Percentiles rank a stretch among this genome's conserved stretches.
Evolutionary conservation across 2,797 vertebrate species (phyloP).

Genomic region (Scyliorhinus canicula): DNA sequence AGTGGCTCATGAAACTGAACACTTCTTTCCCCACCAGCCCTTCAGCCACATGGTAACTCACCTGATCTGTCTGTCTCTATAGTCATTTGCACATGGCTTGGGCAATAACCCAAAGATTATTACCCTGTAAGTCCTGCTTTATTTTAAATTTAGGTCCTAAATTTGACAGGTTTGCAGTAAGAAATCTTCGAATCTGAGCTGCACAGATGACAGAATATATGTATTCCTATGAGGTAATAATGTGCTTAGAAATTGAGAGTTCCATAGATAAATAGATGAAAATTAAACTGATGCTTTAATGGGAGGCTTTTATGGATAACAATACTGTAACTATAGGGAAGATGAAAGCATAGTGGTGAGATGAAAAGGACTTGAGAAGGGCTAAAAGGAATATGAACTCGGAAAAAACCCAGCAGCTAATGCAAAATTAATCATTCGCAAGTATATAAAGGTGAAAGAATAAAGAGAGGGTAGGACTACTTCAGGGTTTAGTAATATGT

Average conservation of each 20-base stretch:
- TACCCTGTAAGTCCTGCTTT: too few relatives aligned
- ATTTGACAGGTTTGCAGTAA: background rate
- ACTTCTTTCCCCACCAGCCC: too few relatives aligned
- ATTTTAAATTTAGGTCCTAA: too few relatives aligned
- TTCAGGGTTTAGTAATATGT: too few relatives aligned
- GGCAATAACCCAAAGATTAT: too few relatives aligned
- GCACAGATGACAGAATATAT: background rate
- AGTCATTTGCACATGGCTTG: too few relatives aligned
- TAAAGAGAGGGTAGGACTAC: background rate
- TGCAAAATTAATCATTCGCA: background rate
- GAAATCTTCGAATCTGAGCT: background rate
- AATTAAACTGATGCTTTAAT: background rate
- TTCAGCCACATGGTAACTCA: too few relatives aligned
- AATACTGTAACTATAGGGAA: background rate
- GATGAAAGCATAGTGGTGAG: background rate
- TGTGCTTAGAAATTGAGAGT: background rate
- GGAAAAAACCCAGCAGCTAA: background rate
- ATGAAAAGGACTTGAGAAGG: background rate
- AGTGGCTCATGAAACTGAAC: too few relatives aligned
- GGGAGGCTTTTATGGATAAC: background rate
- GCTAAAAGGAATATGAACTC: background rate
- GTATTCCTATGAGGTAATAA: background rate
- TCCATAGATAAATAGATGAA: background rate
- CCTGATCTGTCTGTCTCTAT: too few relatives aligned
- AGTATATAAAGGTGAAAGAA: background rate